Base-by-base conservation (phyloP, 1,140 invertebrate species). In the Zaprionus gabonicus region DNA sequence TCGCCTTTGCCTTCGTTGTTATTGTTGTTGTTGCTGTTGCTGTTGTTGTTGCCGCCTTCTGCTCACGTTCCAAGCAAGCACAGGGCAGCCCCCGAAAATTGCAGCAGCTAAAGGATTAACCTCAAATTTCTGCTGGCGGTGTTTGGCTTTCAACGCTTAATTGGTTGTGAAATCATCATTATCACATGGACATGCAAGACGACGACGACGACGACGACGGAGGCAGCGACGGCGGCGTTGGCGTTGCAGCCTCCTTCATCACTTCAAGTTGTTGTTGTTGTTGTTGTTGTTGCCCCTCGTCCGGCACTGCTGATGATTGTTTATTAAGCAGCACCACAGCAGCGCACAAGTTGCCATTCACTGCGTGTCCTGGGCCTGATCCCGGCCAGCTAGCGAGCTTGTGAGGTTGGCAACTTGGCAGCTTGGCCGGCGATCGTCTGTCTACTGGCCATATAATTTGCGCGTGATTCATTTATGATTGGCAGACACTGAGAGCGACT, bases 151-250 rank as follows among this genome's bases (percentile, higher is more conserved):
- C 85, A 90, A 90, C 85, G 85, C 85, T 90, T 90, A 90, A 90
- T 90, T 90, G 85, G 85, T 90, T 90, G 85, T 90, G 85, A 90
- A 90, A 90, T 91, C 85, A 90, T 90, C 86, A 90, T 90, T 88
- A 88, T 88, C 84, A 90, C 84, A 87, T 88, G 84, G 84, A 78
- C 78, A 76, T 76, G 73, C 68, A 75, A 78, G 68, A 78, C 71
- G 75, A 51, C 46, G 68, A 46, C n/a, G n/a, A n/a, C 25, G 51
- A 31, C 12, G 34, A 44, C 28, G 60, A 15, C 36, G 55, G 58
- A 75, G 72, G 76, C 80, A 25, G 27, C 28, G 60, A 15, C 36
- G 55, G 58, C 78, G 72, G 76, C 80, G 80, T 87, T 86, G 80
- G 77, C 77, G 83, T 82, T 78, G 58, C 62, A 53, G 67, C 65